These are phyloP conservation scores for Oplegnathus fasciatus DNA, from an alignment of 2,113 vertebrate genomes.

Conservation along the genomic window DNA sequence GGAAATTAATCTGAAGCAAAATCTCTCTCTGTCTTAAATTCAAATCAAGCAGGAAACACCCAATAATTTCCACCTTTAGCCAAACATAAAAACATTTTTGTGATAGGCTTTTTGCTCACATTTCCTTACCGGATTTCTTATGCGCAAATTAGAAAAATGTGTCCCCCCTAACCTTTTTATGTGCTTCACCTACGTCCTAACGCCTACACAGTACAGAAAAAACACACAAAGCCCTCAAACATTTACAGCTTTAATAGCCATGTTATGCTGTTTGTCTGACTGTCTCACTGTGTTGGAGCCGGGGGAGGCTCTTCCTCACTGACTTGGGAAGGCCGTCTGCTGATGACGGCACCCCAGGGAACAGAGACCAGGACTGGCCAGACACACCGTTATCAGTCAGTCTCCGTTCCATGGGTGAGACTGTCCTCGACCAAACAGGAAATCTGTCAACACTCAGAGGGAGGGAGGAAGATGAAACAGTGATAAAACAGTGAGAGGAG, in stretches of 20 bases:
- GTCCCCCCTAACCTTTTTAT: background rate
- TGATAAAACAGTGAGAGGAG: slow-evolving; percentile 6
- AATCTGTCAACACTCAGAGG: slow-evolving; percentile 32
- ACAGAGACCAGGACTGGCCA: slow-evolving; percentile 5
- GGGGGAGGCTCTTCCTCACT: background rate
- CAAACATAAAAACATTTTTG: background rate
- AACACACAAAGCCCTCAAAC: background rate
- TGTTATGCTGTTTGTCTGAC: background rate
- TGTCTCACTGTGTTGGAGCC: background rate
- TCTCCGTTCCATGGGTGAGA: slow-evolving; percentile 3
- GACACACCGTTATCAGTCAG: slow-evolving; percentile 31
- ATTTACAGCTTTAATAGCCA: background rate
- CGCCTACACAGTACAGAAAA: background rate
- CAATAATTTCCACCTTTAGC: background rate
- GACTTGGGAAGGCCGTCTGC: background rate
- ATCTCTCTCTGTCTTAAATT: background rate
- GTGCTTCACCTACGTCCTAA: background rate
- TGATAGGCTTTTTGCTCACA: background rate
- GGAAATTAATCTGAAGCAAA: background rate
- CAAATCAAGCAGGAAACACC: background rate
- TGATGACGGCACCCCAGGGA: slow-evolving; percentile 20
- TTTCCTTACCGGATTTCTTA: background rate
- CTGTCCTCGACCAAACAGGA: slow-evolving; percentile 15
- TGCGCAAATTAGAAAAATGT: background rate
- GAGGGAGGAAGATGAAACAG: slow-evolving; percentile 3